Evolutionary conservation across 2,113 vertebrate genomes (phyloP).

Genomic region (Otolemur garnettii): DNA sequence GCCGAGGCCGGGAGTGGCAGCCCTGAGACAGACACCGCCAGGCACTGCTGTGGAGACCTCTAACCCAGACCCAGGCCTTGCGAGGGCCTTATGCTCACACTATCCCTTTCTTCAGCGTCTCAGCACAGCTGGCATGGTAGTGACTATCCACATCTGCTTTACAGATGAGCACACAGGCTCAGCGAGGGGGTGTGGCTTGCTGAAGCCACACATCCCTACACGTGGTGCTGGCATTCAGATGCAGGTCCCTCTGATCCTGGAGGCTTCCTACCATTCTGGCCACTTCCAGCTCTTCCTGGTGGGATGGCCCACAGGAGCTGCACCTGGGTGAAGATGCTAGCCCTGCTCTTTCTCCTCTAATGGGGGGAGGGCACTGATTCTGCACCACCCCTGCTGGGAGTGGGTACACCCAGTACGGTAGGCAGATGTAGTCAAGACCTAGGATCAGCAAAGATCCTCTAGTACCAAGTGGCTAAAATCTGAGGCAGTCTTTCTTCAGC

Average conservation of each 20-base stretch:
- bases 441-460: not conserved
- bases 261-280: rapidly evolving
- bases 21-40: rapidly evolving
- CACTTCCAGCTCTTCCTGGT: rapidly evolving
- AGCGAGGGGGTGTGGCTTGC: rapidly evolving
- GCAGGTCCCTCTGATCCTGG: rapidly evolving
- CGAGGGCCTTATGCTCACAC: rapidly evolving
- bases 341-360: too few species aligned
- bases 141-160: rapidly evolving
- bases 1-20: rapidly evolving
- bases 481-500: not conserved
- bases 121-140: rapidly evolving
- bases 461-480: not conserved
- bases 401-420: rapidly evolving
- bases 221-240: not conserved
- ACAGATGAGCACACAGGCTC: not conserved
- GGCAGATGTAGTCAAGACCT: rapidly evolving
- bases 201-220: rapidly evolving
- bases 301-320: not conserved
- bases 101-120: rapidly evolving
- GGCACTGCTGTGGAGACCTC: rapidly evolving
- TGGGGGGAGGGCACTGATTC: rapidly evolving
- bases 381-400: rapidly evolving
- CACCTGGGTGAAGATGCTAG: rapidly evolving
- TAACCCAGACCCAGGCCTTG: rapidly evolving